phyloP scores from a whole-genome alignment of 92 coral and sea anemone species.

The Zoanthus sociatus region DNA sequence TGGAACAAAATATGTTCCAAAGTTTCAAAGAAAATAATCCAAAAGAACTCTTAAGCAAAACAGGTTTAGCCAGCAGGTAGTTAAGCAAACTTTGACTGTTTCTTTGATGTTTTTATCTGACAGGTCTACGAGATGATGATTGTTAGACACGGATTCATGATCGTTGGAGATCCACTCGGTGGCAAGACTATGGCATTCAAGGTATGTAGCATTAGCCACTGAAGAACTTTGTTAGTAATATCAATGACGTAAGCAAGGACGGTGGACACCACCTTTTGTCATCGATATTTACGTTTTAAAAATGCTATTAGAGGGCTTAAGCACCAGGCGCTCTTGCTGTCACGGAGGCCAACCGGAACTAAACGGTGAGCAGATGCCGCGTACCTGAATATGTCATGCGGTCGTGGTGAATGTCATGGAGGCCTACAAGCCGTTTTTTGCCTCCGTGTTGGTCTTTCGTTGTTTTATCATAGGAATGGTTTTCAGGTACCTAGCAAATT shows the following conservation, averaged over 20 bases:
- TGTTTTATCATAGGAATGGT: too few species aligned
- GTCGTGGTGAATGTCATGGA: too few species aligned
- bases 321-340: too few species aligned
- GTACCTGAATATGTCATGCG: too few species aligned
- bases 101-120: not conserved
- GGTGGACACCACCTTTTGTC: not conserved
- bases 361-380: too few species aligned
- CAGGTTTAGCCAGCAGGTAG: not conserved
- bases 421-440: too few species aligned
- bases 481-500: too few species aligned
- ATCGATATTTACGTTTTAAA: too few species aligned
- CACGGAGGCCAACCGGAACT: too few species aligned
- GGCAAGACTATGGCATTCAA: slow-evolving; percentile 98
- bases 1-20: too few species aligned
- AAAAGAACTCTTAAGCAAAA: not conserved
- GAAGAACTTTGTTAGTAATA: not conserved
- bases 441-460: too few species aligned
- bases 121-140: slow-evolving; percentile 99
- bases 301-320: too few species aligned
- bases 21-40: not conserved
- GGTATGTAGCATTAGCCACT: slow-evolving; percentile 50
- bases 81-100: not conserved
- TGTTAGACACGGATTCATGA: slow-evolving; percentile 98
- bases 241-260: not conserved
- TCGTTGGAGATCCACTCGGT: slow-evolving; percentile 98